Percentiles rank a stretch among this genome's conserved stretches.
Conservation (phyloP, 2,888 invertebrate species). For the Seira sanloemensis region DNA sequence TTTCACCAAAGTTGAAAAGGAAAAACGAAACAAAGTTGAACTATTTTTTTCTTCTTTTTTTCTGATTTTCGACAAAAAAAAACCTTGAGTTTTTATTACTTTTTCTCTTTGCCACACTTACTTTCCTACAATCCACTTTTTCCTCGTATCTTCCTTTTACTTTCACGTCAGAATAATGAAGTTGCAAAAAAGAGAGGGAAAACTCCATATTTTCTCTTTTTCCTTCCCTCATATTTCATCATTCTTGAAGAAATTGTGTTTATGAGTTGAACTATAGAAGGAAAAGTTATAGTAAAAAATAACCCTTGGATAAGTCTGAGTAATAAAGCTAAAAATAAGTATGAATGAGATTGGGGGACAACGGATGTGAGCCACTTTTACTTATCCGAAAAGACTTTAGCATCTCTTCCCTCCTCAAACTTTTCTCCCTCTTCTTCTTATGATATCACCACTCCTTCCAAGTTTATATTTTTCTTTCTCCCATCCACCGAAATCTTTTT, state of each 20-base stretch:
- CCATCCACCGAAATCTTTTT: too few relatives aligned
- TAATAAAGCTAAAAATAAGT: constrained; percentile 20
- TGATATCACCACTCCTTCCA: not conserved
- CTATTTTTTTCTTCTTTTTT: not conserved
- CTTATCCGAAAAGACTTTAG: constrained; percentile 9
- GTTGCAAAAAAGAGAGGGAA: constrained; percentile 3
- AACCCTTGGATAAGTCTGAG: not conserved
- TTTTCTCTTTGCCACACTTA: not conserved
- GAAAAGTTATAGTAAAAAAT: not conserved
- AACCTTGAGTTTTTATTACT: constrained; percentile 1
- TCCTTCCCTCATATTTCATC: constrained; percentile 7
- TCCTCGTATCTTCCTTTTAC: not conserved
- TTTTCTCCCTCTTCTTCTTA: not conserved
- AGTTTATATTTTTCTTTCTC: not conserved
- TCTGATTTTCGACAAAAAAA: constrained; percentile 3
- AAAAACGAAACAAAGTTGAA: not conserved
- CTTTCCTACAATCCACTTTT: not conserved
- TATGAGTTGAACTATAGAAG: not conserved
- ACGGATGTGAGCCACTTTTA: constrained; percentile 17
- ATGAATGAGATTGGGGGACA: constrained; percentile 17
- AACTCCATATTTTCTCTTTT: constrained; percentile 15
- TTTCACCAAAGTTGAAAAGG: not conserved
- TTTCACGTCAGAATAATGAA: constrained; percentile 16
- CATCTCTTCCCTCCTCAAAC: constrained; percentile 1
- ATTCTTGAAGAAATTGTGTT: constrained; percentile 8